Evolutionary conservation across 1,140 invertebrate species (phyloP), one percentile per base, ranked within the genome.

Genomic region (Drosophila grimshawi): DNA sequence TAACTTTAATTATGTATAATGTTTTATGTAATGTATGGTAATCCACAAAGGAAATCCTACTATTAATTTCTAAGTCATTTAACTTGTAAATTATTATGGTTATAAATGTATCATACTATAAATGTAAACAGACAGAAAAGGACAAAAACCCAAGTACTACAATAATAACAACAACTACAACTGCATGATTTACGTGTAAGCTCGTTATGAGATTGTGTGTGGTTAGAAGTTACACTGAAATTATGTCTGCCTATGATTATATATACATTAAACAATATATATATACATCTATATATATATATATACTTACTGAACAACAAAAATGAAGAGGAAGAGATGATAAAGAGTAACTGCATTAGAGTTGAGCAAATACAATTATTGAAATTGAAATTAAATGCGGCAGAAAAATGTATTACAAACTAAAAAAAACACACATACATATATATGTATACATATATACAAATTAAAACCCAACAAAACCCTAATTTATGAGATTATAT

Each of bases 401-500:
- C 64, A 74, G 56, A 69, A 67, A 86, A 69, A 71, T 83, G 76
- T 89, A 86, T 83, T 83, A 88, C 79, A 78, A 80, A 89, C 57
- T 61, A 71, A 78, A 49, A 6, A 49, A 53, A 33, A 45, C 32
- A 83, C 49, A 77, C 37, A 62, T 33, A 63, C 37, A 70, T 69
- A 75, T 66, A 76, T 56, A 78, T 10, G 67, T 75, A 78, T 51
- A 73, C 61, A 73, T 73, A 77, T 85, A 85, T 80, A 83, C 72
- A 79, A 73, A 81, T 37, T 27, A 59, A 80, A 65, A 70, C 51
- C 39, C 45, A 32, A 71, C 59, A 80, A 49, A 73, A 81, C 88
- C 77, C 75, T 85, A 91, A 91, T 91, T 91, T 91, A 90, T 90
- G 88, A 90, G 86, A 86, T 86, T 90, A 86, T 90, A 90, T 90